Evolutionary conservation across 2,797 vertebrate genomes (phyloP), one percentile per base, ranked within the genome.

Genomic region (Melanotaenia parkinsoni): DNA sequence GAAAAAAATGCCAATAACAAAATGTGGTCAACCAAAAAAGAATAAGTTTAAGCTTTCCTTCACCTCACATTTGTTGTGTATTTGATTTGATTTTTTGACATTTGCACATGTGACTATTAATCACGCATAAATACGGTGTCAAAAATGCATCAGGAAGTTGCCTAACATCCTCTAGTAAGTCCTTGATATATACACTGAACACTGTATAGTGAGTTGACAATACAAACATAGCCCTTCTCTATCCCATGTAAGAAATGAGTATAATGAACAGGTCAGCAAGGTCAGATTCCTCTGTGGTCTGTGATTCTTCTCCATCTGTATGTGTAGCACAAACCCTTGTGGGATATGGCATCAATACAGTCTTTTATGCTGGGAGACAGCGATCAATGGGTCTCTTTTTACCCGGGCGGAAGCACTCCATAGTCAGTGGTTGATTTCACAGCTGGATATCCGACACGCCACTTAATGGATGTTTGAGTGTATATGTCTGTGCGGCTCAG

Each of bases 351-450:
- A 89, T 92, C 90, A 90, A 90, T 91, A 89, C 81, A 79, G 72
- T 71, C 85, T 83, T 89, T 91, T 85, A 91, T 91, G 87, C 88
- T 74, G 60, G 86, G 72, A 92, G 87, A 89, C 90, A 89, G 86
- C 89, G 64, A 92, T 92, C 91, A 60, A 92, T 91, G 77, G 64
- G 67, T 79, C 79, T 85, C 89, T 77, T 80, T 82, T 89, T 88
- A 79, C 77, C 80, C 37, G 64, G 86, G 86, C 86, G 89, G 90
- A 93, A 92, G 83, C 86, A 86, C 89, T 92, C 90, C 84, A 81
- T 88, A 91, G 88, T 89, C 90, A 83, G 90, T 70, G 82, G 90
- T 89, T 86, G 81, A 88, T 91, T 92, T 92, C 89, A 85, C 75
- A 67, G 86, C 81, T 88, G 85, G 86, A 87, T 84, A 90, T 91